Evolutionary conservation across 2,888 invertebrate genomes (phyloP).

Genomic region (Imbricaverruca yamaguchii): DNA sequence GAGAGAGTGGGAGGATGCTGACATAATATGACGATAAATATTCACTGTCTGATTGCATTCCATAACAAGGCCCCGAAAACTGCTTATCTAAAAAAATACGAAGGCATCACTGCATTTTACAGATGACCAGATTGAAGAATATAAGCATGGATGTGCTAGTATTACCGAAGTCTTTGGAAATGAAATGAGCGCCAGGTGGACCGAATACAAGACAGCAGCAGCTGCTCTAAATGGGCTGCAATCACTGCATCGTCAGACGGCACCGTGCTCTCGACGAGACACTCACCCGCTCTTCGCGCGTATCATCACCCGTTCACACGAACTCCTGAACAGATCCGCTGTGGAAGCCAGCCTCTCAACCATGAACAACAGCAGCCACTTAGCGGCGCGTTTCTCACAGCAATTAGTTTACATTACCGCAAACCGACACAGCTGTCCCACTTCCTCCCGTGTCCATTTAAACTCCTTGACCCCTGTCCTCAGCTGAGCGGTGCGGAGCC

Average conservation of each 20-base stretch:
- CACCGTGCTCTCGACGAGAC: neutral
- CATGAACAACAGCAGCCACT: constrained; percentile 11
- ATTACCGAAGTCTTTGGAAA: neutral
- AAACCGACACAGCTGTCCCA: neutral
- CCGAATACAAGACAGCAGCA: neutral
- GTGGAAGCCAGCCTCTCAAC: too few species aligned
- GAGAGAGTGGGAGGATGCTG: too few species aligned
- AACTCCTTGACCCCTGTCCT: constrained; percentile 5
- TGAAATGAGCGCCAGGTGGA: neutral
- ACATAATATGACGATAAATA: too few species aligned
- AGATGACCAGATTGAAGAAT: too few species aligned
- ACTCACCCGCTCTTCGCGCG: too few species aligned
- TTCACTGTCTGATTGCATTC: too few species aligned
- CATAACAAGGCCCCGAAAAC: too few species aligned
- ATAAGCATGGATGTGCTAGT: too few species aligned
- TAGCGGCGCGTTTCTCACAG: neutral
- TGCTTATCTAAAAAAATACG: too few species aligned
- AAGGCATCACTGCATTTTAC: too few species aligned
- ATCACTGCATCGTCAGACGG: neutral
- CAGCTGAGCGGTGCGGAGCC: neutral
- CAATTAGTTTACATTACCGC: constrained; percentile 5
- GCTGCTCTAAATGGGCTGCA: neutral
- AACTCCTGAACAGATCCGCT: neutral
- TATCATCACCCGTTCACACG: too few species aligned
- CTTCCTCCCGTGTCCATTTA: neutral